Base-by-base conservation (phyloP, 2,797 vertebrate genomes). In the Pseudochaenichthys georgianus region DNA sequence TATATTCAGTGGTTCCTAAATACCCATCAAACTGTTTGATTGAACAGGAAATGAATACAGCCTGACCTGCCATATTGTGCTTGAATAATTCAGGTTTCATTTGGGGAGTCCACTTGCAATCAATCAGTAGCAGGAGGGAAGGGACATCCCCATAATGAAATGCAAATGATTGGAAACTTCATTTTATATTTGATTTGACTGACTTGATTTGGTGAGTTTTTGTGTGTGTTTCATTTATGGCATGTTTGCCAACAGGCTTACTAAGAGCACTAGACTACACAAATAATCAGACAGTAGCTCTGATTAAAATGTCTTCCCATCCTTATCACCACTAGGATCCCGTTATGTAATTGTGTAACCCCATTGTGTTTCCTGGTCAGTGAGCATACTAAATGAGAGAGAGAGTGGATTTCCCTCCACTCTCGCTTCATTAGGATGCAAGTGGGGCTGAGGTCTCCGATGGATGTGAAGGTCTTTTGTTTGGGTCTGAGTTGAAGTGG, bases 41-140 rank as follows among this genome's bases (percentile, higher is more conserved):
- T 89, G 81, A 84, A 81, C 87, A 90, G 91, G 89, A 94, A 92
- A 92, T 91, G 80, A 88, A 81, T 48, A 57, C 58, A 75, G 73
- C 80, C 82, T 15, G 67, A 84, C 64, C 81, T 77, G 80, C 73
- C 78, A 73, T 54, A 79, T 61, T 81, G 82, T 46, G 57, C 69
- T 69, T 89, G 55, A 89, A 91, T 89, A 81, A 92, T 93, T 92
- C 80, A 92, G 62, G 48, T 52, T 86, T 89, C 85, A 91, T 90
- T 88, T 88, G 61, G 63, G 79, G 73, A 76, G 82, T 74, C 70
- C 70, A 63, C 73, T 64, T 42, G 54, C 72, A 34, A 88, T 90
- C 81, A 75, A 54, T 91, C 88, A 91, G 78, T 34, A 13, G 64
- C 16, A n/a, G 51, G 28, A 64, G 72, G 1, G 63, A 28, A 21